These are phyloP conservation scores for Cotesia chilonis DNA, from an alignment of 1,140 invertebrate species.

Conservation along the genomic window DNA sequence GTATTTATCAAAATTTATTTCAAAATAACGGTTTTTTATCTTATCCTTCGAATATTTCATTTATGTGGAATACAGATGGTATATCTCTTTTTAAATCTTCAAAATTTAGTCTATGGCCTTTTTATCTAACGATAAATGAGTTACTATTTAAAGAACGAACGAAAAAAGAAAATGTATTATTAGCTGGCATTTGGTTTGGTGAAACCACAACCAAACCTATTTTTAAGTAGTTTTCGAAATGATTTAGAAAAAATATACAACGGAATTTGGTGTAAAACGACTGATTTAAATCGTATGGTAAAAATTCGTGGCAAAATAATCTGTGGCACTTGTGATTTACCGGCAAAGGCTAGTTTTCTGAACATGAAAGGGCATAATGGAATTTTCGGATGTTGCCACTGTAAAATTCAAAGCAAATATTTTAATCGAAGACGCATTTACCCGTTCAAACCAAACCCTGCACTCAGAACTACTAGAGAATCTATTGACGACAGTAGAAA, in stretches of 20 bases:
- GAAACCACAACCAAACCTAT: neutral
- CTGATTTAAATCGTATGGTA: too few species aligned
- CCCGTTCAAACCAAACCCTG: neutral
- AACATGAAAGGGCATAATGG: slow-evolving; percentile 6
- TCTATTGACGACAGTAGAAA: neutral
- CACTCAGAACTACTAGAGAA: slow-evolving; percentile 7
- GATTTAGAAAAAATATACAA: neutral
- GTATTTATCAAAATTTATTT: slow-evolving; percentile 9
- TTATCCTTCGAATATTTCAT: slow-evolving; percentile 17
- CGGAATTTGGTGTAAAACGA: neutral
- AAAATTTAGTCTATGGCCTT: slow-evolving; percentile 19
- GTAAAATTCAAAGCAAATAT: slow-evolving; percentile 16
- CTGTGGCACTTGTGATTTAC: neutral
- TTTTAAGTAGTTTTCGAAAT: neutral
- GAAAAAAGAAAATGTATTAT: too few species aligned
- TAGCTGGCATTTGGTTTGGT: too few species aligned
- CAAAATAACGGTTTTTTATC: slow-evolving; percentile 14
- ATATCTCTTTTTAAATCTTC: slow-evolving; percentile 16
- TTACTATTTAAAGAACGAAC: slow-evolving; percentile 2
- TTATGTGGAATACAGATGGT: neutral
- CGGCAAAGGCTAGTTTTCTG: slow-evolving; percentile 1
- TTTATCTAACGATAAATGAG: slow-evolving; percentile 25
- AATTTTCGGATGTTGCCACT: neutral
- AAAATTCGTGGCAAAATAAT: too few species aligned
- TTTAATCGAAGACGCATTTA: neutral